Percentiles rank a stretch among this genome's conserved stretches.
Conservation (phyloP, 2,113 vertebrate genomes). For the Crocuta crocuta region DNA sequence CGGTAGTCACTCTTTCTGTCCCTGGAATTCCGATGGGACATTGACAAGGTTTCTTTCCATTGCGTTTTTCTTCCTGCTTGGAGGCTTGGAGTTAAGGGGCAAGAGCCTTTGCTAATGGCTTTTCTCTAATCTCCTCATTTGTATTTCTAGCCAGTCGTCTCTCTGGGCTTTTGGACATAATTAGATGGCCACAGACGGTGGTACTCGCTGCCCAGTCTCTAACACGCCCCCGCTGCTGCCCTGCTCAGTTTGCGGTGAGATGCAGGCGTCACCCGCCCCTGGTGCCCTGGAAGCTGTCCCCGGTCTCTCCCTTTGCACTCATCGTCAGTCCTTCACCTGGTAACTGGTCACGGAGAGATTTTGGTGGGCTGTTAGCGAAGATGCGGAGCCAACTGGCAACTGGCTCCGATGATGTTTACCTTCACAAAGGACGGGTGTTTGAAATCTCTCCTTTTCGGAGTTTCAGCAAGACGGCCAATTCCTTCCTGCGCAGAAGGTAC, state of each 20-base stretch:
- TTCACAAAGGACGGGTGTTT: not conserved
- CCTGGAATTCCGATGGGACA: conserved; percentile 51
- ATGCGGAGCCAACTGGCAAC: not conserved
- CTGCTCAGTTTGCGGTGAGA: not conserved
- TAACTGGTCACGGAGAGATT: not conserved
- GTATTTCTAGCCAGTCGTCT: conserved; percentile 49
- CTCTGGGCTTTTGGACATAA: conserved; percentile 29
- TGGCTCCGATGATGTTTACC: conserved; percentile 50
- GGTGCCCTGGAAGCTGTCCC: not conserved
- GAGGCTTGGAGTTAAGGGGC: conserved; percentile 25
- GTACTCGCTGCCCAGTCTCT: not conserved
- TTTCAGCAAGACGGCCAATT: conserved; percentile 56
- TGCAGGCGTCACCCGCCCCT: not conserved
- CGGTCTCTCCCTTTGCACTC: not conserved
- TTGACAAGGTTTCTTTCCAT: conserved; percentile 51
- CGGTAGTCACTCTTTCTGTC: conserved; percentile 49
- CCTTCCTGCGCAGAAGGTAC: conserved; percentile 31
- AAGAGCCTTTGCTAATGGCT: conserved; percentile 36
- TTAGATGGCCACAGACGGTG: conserved; percentile 23
- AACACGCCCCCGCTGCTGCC: not conserved
- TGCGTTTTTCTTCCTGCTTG: conserved; percentile 53
- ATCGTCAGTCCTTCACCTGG: not conserved
- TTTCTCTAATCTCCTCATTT: conserved; percentile 70
- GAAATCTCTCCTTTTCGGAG: conserved; percentile 56
- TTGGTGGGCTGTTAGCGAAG: not conserved